These are phyloP conservation scores for Venturia canescens DNA, from an alignment of 1,140 invertebrate species.

Conservation along the genomic window DNA sequence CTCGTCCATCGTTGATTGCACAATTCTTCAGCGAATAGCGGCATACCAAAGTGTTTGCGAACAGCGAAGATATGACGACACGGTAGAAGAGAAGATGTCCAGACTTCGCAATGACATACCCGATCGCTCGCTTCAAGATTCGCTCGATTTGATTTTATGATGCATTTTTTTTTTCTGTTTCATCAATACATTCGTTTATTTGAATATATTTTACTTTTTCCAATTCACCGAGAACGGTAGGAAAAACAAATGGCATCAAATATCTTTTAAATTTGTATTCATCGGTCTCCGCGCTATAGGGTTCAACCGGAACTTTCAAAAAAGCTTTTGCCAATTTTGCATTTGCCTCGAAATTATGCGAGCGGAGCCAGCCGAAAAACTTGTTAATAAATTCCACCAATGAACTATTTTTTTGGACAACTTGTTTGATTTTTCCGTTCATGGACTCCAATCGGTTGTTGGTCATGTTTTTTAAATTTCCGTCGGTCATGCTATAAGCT, in stretches of 20 bases:
- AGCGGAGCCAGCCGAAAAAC: constrained; percentile 38
- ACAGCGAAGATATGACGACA: constrained; percentile 45
- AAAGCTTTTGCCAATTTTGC: constrained; percentile 13
- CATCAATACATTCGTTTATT: not conserved
- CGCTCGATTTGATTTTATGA: constrained; percentile 5
- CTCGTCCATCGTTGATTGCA: constrained; percentile 41
- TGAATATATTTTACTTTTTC: not conserved
- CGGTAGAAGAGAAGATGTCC: constrained; percentile 5
- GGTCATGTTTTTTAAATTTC: constrained; percentile 40
- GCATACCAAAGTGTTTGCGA: constrained; percentile 25
- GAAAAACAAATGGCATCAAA: constrained; percentile 16
- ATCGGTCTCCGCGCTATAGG: not conserved
- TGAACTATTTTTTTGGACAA: constrained; percentile 34
- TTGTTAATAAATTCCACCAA: constrained; percentile 36
- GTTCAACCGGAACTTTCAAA: constrained; percentile 33
- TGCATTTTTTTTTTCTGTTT: not conserved
- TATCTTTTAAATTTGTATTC: not conserved
- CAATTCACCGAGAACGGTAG: constrained; percentile 2
- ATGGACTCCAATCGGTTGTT: constrained; percentile 48
- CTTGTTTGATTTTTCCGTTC: constrained; percentile 44
- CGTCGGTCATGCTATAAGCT: constrained; percentile 30
- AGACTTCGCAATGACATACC: constrained; percentile 8
- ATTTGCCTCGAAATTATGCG: constrained; percentile 31
- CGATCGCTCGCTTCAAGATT: not conserved
- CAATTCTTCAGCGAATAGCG: constrained; percentile 30